A percentile compares a stretch with the other conserved stretches of the same genome.
These are phyloP conservation scores for Hoplias malabaricus DNA, from an alignment of 2,113 vertebrate genomes.

Conservation along the genomic window DNA sequence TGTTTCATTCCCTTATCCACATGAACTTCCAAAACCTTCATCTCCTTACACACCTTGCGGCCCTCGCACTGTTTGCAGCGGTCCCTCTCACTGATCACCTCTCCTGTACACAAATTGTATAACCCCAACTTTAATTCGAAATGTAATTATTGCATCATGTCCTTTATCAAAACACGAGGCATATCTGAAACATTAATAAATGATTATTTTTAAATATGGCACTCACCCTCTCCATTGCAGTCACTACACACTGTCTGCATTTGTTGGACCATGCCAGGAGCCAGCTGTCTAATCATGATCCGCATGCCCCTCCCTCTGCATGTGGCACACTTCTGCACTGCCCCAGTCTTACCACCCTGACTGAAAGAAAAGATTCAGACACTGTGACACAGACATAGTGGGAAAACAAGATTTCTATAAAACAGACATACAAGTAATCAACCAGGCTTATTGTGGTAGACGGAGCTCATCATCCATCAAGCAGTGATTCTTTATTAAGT, in stretches of 20 bases:
- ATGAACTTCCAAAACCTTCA: constrained; percentile 97
- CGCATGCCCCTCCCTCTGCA: constrained; percentile 93
- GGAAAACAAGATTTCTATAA: too few relatives aligned
- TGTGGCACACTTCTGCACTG: constrained; percentile 92
- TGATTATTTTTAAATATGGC: too few relatives aligned
- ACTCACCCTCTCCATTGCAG: constrained; percentile 94
- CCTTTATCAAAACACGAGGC: neutral
- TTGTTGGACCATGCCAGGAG: constrained; percentile 98
- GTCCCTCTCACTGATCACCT: constrained; percentile 98
- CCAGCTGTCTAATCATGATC: constrained; percentile 98
- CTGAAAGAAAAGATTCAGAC: constrained; percentile 60
- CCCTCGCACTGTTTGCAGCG: constrained; percentile 99
- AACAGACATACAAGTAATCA: neutral
- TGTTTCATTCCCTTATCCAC: constrained; percentile 99
- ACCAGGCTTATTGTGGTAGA: neutral
- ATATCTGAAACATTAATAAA: too few relatives aligned
- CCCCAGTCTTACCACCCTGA: constrained; percentile 94
- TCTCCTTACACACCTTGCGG: constrained; percentile 96
- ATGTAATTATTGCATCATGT: neutral
- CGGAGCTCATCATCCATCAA: neutral
- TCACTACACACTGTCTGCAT: constrained; percentile 98
- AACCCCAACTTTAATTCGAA: neutral
- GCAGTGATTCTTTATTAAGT: too few relatives aligned
- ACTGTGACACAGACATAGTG: too few relatives aligned
- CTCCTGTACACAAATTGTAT: constrained; percentile 76